Evolutionary conservation across 2,113 vertebrate genomes (phyloP), one percentile per base, ranked within the genome.

Genomic region (Phyllostomus discolor): DNA sequence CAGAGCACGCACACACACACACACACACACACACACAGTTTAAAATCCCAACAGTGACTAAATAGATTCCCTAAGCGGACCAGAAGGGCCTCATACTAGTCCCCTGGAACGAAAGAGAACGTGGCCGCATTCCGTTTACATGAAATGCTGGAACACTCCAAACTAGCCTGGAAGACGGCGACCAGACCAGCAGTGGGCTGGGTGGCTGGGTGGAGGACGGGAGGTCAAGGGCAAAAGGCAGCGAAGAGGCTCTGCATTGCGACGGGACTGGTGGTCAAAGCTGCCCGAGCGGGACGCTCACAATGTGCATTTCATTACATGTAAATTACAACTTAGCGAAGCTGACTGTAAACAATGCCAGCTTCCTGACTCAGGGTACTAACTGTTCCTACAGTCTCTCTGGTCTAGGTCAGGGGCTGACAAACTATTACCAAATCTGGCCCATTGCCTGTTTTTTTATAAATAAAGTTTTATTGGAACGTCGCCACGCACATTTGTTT

Each of bases 401-500:
- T 59, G 59, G 54, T 91, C 75, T 46, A 43, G 20, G 31, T n/a
- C 52, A 90, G n/a, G n/a, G 9, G 24, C 20, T 10, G 31, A 70
- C 57, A 78, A 52, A 69, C 12, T 11, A 5, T 24, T 26, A 64
- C 33, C 75, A 62, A 14, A 79, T 19, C 73, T 66, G 66, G 75
- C 54, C 31, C 38, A 2, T 0, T 46, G 66, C 31, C 54, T 81
- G 7, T 4, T 90, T 4, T 90, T 88, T 70, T 94, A 35, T 83
- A 75, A 80, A 95, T 96, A 93, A 96, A 95, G 92, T 89, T 92
- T 90, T 90, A 88, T 78, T 85, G 57, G 81, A 46, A 95, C 38
- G 4, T 17, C 31, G 50, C 31, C 59, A 16, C 2, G 0, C 31
- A 76, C 35, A 14, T 57, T 72, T 24, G 48, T 26, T 59, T 52